Evolutionary conservation across 1,140 invertebrate genomes (phyloP).

Genomic region (Choristoneura fumiferana): DNA sequence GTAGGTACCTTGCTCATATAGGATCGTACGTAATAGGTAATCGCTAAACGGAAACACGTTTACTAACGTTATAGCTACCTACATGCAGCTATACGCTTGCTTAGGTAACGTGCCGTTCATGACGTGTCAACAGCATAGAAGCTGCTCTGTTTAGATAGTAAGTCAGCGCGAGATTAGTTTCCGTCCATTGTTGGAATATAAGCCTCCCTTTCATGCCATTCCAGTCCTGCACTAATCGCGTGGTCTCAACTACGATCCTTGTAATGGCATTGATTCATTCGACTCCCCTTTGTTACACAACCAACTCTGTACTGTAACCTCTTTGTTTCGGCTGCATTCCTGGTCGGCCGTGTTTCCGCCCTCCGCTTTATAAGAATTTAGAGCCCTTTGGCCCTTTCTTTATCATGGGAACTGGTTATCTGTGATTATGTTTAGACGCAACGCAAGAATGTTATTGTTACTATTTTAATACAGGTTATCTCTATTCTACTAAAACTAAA

Average conservation of each 20-base stretch:
- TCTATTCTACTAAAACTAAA: no score
- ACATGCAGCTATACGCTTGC: neutral
- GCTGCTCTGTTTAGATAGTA: constrained; percentile 15
- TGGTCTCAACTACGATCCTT: neutral
- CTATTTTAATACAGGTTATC: no score
- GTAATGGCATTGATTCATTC: constrained; percentile 17
- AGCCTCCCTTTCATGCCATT: constrained; percentile 14
- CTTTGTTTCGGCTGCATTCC: constrained; percentile 17
- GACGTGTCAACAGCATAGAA: constrained; percentile 18
- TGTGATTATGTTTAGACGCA: neutral
- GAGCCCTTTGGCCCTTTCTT: constrained; percentile 11
- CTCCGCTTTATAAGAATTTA: constrained; percentile 13
- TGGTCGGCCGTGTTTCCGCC: constrained; percentile 6
- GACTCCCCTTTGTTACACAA: constrained; percentile 8
- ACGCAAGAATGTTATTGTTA: neutral
- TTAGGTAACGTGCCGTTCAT: constrained; percentile 9
- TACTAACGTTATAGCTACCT: neutral
- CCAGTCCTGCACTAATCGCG: constrained; percentile 12
- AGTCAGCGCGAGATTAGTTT: constrained; percentile 15
- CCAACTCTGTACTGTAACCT: constrained; percentile 15
- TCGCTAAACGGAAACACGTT: constrained; percentile 8
- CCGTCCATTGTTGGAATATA: constrained; percentile 15
- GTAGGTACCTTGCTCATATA: neutral
- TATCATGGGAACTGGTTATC: constrained; percentile 12
- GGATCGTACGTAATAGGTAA: neutral